phyloP scores from a whole-genome alignment of 2,797 vertebrate species.

The Ambastaia sidthimunki region DNA sequence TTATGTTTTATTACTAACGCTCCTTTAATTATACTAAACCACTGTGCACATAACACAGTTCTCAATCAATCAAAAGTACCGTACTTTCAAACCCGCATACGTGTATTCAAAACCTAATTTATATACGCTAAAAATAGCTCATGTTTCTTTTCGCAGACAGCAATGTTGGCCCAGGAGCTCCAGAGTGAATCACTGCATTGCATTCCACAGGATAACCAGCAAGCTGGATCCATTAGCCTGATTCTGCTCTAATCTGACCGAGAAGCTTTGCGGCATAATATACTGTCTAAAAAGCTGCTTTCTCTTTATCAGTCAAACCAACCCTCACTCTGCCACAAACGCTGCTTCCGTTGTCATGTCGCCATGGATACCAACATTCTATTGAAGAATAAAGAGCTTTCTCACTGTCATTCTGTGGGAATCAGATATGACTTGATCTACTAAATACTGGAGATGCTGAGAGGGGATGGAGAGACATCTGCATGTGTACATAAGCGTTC shows the following conservation, averaged over 20 bases:
- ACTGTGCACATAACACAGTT: no score
- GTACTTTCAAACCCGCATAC: no score
- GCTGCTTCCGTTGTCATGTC: not conserved
- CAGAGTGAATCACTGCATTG: slow-evolving; percentile 5
- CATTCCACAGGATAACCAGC: slow-evolving; percentile 17
- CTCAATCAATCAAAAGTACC: no score
- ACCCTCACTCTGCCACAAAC: slow-evolving; percentile 22
- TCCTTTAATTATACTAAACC: not conserved
- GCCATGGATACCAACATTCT: slow-evolving; percentile 1
- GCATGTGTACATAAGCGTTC: slow-evolving; percentile 23
- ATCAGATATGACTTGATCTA: not conserved
- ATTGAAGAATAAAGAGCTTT: not conserved
- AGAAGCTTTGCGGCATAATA: slow-evolving; percentile 44
- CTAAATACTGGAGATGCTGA: not conserved
- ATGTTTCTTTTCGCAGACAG: not conserved
- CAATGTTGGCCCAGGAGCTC: not conserved
- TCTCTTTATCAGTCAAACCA: slow-evolving; percentile 41
- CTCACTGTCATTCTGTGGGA: slow-evolving; percentile 4
- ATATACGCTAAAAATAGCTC: not conserved
- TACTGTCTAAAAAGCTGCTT: slow-evolving; percentile 42
- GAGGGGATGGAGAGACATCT: slow-evolving; percentile 31
- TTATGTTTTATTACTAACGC: not conserved
- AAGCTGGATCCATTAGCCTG: slow-evolving; percentile 20
- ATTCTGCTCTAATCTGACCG: slow-evolving; percentile 37
- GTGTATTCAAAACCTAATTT: not conserved